Conservation (phyloP, 1,140 invertebrate species). For the Samia ricini region DNA sequence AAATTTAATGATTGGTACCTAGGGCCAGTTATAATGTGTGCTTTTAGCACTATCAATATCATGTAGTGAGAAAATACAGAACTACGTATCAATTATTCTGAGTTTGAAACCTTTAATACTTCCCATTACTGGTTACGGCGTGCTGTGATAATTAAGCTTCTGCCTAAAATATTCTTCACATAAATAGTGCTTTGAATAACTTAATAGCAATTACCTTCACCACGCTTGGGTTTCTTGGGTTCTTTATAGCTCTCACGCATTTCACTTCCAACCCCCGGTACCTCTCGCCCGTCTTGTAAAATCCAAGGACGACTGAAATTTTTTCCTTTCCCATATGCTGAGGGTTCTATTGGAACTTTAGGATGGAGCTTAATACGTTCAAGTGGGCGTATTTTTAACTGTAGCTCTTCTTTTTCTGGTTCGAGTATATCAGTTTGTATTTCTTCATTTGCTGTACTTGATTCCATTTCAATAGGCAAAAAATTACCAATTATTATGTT, state of each 20-base stretch:
- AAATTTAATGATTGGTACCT: no score
- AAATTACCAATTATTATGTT: background rate
- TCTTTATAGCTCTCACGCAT: constrained; percentile 52
- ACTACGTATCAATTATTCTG: no score
- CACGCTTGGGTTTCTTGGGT: constrained; percentile 45
- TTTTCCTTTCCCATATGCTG: constrained; percentile 63
- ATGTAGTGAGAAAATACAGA: no score
- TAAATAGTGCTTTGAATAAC: background rate
- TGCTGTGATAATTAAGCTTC: no score
- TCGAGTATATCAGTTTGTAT: constrained; percentile 62
- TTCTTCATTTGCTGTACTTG: constrained; percentile 29
- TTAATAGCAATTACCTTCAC: constrained; percentile 37
- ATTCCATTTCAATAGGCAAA: constrained; percentile 12
- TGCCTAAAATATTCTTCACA: background rate
- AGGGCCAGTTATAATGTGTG: no score
- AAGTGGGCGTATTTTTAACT: constrained; percentile 55
- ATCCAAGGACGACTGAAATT: constrained; percentile 66
- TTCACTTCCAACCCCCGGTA: constrained; percentile 53
- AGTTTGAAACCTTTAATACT: no score
- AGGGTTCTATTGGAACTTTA: constrained; percentile 60
- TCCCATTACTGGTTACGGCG: no score
- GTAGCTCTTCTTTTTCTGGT: constrained; percentile 38
- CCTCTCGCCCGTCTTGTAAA: constrained; percentile 58
- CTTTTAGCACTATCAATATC: no score
- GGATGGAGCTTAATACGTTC: constrained; percentile 61